phyloP scores from a whole-genome alignment of 1,140 invertebrate genomes.

The Melipona quadrifasciata region DNA sequence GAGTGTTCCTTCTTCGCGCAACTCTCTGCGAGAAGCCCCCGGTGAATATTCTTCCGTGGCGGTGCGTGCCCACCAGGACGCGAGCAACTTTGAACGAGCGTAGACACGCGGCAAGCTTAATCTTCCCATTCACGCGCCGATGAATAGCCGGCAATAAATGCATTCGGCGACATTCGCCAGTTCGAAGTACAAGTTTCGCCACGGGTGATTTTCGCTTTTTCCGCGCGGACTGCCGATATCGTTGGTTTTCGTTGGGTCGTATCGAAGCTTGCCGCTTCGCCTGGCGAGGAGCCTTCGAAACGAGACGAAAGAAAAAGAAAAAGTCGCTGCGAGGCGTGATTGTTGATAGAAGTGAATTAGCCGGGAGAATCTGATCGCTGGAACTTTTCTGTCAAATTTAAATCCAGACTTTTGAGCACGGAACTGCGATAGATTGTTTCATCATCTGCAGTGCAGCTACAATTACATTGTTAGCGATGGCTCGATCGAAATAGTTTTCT shows the following conservation, averaged over 20 bases:
- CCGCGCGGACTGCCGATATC: background rate
- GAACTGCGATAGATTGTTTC: no score
- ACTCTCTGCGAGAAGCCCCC: conserved; percentile 1
- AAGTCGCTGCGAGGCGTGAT: no score
- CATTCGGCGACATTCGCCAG: conserved; percentile 30
- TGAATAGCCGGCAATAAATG: conserved; percentile 52
- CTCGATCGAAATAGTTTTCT: no score
- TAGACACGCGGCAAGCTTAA: conserved; percentile 45
- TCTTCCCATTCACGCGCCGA: conserved; percentile 46
- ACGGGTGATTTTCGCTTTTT: conserved; percentile 35
- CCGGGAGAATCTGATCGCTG: no score
- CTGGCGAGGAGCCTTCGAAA: background rate
- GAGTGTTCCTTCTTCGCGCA: conserved; percentile 26
- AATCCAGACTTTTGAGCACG: no score
- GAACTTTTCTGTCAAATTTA: no score
- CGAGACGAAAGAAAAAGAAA: background rate
- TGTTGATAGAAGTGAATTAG: no score
- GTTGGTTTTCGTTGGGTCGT: background rate
- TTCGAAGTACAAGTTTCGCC: conserved; percentile 38
- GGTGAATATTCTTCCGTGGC: conserved; percentile 28
- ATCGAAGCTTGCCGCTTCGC: background rate
- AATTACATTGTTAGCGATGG: no score
- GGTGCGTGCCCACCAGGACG: conserved; percentile 21
- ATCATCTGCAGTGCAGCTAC: no score
- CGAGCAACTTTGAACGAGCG: conserved; percentile 51